A percentile compares a stretch with the other conserved stretches of the same genome.
Evolutionary conservation across 2,797 vertebrate species (phyloP).

Genomic region (Sebastes minor): DNA sequence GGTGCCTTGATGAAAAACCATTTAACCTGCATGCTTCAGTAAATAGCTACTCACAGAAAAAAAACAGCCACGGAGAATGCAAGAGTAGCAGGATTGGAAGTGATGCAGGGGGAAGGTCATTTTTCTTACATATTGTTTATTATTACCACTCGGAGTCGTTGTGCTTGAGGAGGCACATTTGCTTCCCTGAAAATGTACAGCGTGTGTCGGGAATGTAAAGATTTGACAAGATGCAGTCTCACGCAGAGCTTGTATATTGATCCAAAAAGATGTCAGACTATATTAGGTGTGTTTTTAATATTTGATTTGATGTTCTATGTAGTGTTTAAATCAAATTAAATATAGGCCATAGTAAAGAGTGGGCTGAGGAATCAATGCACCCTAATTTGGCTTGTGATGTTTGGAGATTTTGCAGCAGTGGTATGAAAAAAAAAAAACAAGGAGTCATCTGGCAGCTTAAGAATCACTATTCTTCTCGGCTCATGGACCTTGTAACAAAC

Average conservation of each 20-base stretch:
- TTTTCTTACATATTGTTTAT: slow-evolving; percentile 42
- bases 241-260: background rate
- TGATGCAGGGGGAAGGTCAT: slow-evolving; percentile 51
- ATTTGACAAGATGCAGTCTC: background rate
- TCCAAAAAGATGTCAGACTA: background rate
- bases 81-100: slow-evolving; percentile 59
- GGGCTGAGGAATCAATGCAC: background rate
- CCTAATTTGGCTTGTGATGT: slow-evolving; percentile 24
- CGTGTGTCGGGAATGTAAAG: background rate
- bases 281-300: background rate
- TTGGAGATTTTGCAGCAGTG: slow-evolving; percentile 31
- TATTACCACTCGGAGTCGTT: slow-evolving; percentile 8
- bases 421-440: slow-evolving; percentile 14
- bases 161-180: slow-evolving; percentile 28
- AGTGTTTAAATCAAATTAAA: background rate
- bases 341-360: background rate
- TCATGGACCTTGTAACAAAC: slow-evolving; percentile 64
- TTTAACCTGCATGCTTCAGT: slow-evolving; percentile 75
- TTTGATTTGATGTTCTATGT: background rate
- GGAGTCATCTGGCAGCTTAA: slow-evolving; percentile 62
- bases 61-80: slow-evolving; percentile 52
- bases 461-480: slow-evolving; percentile 58
- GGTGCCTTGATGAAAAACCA: slow-evolving; percentile 77
- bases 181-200: background rate
- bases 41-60: slow-evolving; percentile 62